Conservation (phyloP, 2,113 vertebrate species). For the Sorex araneus region DNA sequence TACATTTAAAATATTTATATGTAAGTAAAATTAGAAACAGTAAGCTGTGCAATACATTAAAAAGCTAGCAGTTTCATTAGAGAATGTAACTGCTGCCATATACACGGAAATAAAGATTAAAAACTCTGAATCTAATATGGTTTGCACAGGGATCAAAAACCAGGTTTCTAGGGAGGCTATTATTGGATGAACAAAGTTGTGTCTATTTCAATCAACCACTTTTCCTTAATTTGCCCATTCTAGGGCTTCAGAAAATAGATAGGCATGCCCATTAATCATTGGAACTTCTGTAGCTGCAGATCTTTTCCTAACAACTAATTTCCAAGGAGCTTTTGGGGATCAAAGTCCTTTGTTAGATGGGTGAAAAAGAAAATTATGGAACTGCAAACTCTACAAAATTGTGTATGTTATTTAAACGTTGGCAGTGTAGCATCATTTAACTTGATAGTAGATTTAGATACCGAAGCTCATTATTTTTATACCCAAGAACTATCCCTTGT, state of each 20-base stretch:
- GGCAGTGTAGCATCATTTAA: background rate
- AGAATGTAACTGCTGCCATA: background rate
- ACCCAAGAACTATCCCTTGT: background rate
- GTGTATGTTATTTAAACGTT: constrained; percentile 36
- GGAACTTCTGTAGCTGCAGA: background rate
- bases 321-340: background rate
- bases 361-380: background rate
- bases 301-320: constrained; percentile 26
- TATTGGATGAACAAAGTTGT: background rate
- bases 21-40: constrained; percentile 7
- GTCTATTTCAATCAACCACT: background rate
- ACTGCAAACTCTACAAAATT: background rate
- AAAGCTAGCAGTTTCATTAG: background rate
- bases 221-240: constrained; percentile 39
- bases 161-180: background rate
- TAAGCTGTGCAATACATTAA: constrained; percentile 12
- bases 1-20: too few species aligned
- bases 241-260: background rate
- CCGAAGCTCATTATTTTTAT: constrained; percentile 44
- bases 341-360: background rate
- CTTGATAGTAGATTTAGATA: background rate
- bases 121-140: background rate
- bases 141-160: background rate
- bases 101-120: background rate
- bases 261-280: background rate